Evolutionary conservation across 2,888 invertebrate genomes (phyloP).

Genomic region (Drosophila anceps): DNA sequence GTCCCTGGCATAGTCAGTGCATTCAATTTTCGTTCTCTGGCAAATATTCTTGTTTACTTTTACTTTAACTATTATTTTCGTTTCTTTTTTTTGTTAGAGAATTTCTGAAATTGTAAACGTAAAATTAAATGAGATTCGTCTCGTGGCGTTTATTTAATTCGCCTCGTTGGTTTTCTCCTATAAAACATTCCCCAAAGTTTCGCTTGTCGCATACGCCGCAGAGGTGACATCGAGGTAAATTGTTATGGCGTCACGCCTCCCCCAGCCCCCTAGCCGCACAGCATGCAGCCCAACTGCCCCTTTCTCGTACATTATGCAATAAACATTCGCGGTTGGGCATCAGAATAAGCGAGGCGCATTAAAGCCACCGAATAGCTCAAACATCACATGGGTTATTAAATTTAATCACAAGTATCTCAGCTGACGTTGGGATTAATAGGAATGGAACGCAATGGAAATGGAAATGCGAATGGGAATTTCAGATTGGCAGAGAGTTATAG

Average conservation of each 20-base stretch:
- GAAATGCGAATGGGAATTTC: background rate
- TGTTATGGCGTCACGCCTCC: conserved; percentile 56
- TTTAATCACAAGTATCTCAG: conserved; percentile 53
- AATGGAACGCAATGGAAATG: conserved; percentile 1
- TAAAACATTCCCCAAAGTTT: conserved; percentile 45
- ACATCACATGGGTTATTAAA: conserved; percentile 63
- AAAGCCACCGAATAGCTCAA: conserved; percentile 59
- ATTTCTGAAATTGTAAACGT: conserved; percentile 62
- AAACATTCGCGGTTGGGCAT: conserved; percentile 55
- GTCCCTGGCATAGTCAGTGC: background rate
- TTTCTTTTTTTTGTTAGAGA: conserved; percentile 15
- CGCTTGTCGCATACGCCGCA: conserved; percentile 31
- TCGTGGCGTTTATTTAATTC: conserved; percentile 69
- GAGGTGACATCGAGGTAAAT: conserved; percentile 68
- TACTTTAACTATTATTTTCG: background rate
- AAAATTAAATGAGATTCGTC: conserved; percentile 78
- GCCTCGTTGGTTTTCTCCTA: conserved; percentile 66
- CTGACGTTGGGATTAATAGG: conserved; percentile 19
- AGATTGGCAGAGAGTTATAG: conserved; percentile 1
- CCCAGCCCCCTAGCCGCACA: background rate
- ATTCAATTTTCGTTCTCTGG: background rate
- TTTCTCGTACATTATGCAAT: conserved; percentile 35
- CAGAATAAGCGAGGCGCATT: conserved; percentile 31
- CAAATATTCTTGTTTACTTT: background rate
- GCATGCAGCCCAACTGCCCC: background rate